Evolutionary conservation across 2,888 invertebrate genomes (phyloP), one percentile per base, ranked within the genome.

Genomic region (Ormyrus thymus): DNA sequence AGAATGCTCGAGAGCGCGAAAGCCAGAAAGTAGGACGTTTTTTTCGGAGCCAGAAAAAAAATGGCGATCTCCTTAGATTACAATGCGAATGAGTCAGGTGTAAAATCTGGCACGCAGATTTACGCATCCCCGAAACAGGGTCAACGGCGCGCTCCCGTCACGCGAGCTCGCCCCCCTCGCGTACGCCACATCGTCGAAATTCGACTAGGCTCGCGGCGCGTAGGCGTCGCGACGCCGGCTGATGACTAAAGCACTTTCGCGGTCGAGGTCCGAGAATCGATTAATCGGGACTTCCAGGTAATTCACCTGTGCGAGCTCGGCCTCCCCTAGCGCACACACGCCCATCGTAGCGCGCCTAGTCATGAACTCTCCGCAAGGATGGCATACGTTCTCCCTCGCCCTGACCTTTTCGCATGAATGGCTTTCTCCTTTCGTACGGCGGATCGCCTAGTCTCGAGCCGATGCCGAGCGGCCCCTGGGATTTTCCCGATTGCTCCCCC

Each of bases 261-360:
- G 73, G 76, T 62, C 53, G 69, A 64, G 73, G 51, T 76, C 69
- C 69, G 72, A 10, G 75, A 78, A 80, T 75, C 74, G 78, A 77
- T 80, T 78, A 55, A 76, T 80, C 69, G 50, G 53, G 46, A 59
- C n/a, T 80, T 80, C 80, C 71, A 78, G 77, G 80, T 80, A 80
- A 64, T 0, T 71, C 71, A 71, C 74, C 70, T 70, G 69, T 53
- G 11, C 51, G 11, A 7, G 7, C 29, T 29, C 9, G 50, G 10
- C 50, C 46, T 13, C 13, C 64, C 64, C 48, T n/a, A 13, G 43
- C 9, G 29, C 43, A 29, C 59, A 11, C 11, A 29, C 11, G 50
- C 43, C 0, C 48, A 9, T 56, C n/a, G n/a, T 29, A 29, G n/a
- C 11, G 51, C 15, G 59, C 56, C 7, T 43, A 29, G 29, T 29